A percentile compares a stretch with the other conserved stretches of the same genome.
phyloP scores from a whole-genome alignment of 2,888 invertebrate genomes.

The Amphiduros pacificus region DNA sequence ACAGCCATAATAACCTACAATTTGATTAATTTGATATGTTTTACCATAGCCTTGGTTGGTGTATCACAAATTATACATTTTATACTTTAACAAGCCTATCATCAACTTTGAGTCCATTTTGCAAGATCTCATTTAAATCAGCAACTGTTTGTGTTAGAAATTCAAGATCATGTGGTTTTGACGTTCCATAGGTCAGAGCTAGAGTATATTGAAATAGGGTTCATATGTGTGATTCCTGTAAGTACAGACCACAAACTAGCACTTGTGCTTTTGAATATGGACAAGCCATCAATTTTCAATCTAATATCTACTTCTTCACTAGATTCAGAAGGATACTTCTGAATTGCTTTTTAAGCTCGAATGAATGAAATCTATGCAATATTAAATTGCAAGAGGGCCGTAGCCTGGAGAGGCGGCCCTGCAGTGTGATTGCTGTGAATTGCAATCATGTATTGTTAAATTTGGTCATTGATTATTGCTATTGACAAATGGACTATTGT shows the following conservation, averaged over 20 bases:
- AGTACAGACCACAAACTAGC: conserved; percentile 2
- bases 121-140: neutral
- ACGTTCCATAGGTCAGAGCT: neutral
- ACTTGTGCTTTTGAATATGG: conserved; percentile 6
- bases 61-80: conserved; percentile 26
- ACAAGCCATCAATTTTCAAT: conserved; percentile 10
- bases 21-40: conserved; percentile 16
- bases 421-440: no score
- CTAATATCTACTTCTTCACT: no score
- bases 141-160: neutral
- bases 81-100: conserved; percentile 3
- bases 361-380: no score
- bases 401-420: no score
- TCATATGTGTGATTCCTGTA: neutral
- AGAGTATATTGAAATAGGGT: neutral
- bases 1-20: conserved; percentile 26
- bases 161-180: conserved; percentile 6
- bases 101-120: neutral
- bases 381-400: no score
- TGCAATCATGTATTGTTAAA: no score
- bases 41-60: conserved; percentile 23
- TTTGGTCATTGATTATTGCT: no score
- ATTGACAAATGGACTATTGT: no score
- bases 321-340: no score
- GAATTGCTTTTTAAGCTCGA: no score